Percentiles rank a stretch among this genome's conserved stretches.
phyloP scores from a whole-genome alignment of 1,140 invertebrate genomes.

The Bombus pyrosoma region DNA sequence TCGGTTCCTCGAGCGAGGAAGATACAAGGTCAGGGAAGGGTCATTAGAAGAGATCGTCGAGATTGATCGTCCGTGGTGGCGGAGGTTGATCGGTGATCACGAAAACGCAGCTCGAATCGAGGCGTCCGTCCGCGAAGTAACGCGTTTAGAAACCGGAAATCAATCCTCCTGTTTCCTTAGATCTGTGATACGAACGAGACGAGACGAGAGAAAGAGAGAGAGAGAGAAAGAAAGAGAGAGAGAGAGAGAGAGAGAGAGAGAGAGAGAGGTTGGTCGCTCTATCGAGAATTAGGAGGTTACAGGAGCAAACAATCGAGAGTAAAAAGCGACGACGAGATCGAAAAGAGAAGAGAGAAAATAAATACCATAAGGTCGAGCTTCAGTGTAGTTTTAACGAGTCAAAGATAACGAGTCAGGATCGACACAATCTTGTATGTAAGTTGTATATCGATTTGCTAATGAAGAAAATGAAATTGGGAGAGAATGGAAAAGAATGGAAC shows the following conservation, averaged over 20 bases:
- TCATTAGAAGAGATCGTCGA: background rate
- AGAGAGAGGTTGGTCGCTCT: background rate
- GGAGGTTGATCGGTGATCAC: background rate
- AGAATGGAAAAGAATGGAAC: slow-evolving; percentile 14
- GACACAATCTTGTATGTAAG: background rate
- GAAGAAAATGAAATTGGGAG: slow-evolving; percentile 5
- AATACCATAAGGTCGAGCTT: slow-evolving; percentile 32
- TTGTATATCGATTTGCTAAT: slow-evolving; percentile 11
- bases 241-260: background rate
- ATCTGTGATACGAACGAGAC: slow-evolving; percentile 76
- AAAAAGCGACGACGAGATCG: slow-evolving; percentile 13
- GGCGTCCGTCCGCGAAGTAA: slow-evolving; percentile 31
- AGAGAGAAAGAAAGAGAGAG: background rate
- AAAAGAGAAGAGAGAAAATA: background rate
- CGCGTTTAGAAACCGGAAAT: slow-evolving; percentile 45
- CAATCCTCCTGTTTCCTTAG: slow-evolving; percentile 70
- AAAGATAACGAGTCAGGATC: background rate
- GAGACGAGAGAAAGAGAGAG: slow-evolving; percentile 1
- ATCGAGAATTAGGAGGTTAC: slow-evolving; percentile 6
- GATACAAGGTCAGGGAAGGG: background rate
- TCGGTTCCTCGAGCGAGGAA: background rate
- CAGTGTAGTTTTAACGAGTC: slow-evolving; percentile 35
- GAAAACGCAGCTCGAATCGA: slow-evolving; percentile 16
- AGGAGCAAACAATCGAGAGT: slow-evolving; percentile 13
- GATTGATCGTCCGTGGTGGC: background rate